phyloP scores from a whole-genome alignment of 2,888 invertebrate genomes.

The Xestobium rufovillosum region DNA sequence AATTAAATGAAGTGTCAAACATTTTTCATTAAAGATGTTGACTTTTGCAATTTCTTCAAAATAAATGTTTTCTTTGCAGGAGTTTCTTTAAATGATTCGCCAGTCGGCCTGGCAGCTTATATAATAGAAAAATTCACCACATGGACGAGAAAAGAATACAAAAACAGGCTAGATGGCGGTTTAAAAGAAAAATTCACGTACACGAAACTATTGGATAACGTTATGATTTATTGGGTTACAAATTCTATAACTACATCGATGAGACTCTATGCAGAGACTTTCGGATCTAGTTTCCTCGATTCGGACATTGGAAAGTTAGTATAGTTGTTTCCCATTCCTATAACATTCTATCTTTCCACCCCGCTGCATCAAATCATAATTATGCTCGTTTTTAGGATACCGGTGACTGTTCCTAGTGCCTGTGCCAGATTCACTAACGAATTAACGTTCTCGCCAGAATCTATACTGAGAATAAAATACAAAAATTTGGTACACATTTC shows the following conservation, averaged over 20 bases:
- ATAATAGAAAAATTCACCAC: constrained; percentile 83
- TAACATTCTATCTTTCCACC: too few species aligned
- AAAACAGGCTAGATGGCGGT: constrained; percentile 55
- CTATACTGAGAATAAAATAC: constrained; percentile 52
- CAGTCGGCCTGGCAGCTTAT: constrained; percentile 81
- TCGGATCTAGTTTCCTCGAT: too few species aligned
- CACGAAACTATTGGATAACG: constrained; percentile 66
- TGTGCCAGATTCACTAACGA: constrained; percentile 71
- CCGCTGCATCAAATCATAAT: too few species aligned
- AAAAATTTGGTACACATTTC: constrained; percentile 61
- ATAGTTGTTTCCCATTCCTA: too few species aligned
- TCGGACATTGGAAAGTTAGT: too few species aligned
- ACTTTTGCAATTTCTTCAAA: too few species aligned
- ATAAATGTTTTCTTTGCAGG: constrained; percentile 45
- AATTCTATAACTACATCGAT: constrained; percentile 64
- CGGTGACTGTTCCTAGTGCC: constrained; percentile 62
- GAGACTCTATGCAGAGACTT: constrained; percentile 65
- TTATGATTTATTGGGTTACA: constrained; percentile 76
- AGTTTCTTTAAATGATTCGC: constrained; percentile 63
- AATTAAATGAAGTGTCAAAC: too few species aligned
- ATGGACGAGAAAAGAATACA: constrained; percentile 55
- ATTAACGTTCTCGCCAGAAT: constrained; percentile 52
- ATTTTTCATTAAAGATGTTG: too few species aligned
- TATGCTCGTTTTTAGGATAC: constrained; percentile 48
- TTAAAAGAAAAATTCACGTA: constrained; percentile 56